Evolutionary conservation across 2,113 vertebrate genomes (phyloP), one percentile per base, ranked within the genome.

Genomic region (Burhinus oedicnemus): DNA sequence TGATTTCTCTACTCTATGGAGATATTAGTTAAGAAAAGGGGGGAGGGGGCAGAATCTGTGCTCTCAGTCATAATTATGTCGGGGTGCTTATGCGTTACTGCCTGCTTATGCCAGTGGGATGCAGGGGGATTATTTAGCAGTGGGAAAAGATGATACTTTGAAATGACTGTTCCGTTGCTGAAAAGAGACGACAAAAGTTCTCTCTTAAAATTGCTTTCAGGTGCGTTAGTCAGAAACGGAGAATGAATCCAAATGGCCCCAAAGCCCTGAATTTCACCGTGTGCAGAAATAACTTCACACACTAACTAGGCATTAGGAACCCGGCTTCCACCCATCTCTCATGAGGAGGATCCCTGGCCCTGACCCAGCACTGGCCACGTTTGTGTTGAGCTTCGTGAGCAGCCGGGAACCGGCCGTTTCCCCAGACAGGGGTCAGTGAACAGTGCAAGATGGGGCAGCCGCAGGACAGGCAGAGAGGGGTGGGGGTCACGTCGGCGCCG

Each of bases 261-360:
- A 12, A 49, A 55, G n/a, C 25, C 61, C 27, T 9, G 30, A 25
- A 9, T 5, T 1, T 22, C 9, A 7, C 57, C 14, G 2, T 38
- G 12, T 25, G 40, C 12, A n/a, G 29, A 14, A 86, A 8, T 29
- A 32, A 19, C 66, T 11, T 15, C 2, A 27, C 36, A 6, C 19
- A 0, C n/a, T 7, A 8, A 7, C 0, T 0, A 18, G 40, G 32
- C 25, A 12, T 4, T 11, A 21, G 60, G 55, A 44, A 9, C 29
- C 7, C 0, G 2, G 15, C 22, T 61, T 5, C 27, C 42, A 36
- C 42, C 58, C 8, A 0, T 4, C 19, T 21, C 21, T 29, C 4
- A 7, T 21, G 1, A 42, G 51, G 38, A 60, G 34, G 38, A 12
- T n/a, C n/a, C 57, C 44, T 15, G 30, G 2, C 47, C 61, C 54